These are phyloP conservation scores for Tetrao urogallus DNA, from an alignment of 2,113 vertebrate genomes.

Conservation along the genomic window DNA sequence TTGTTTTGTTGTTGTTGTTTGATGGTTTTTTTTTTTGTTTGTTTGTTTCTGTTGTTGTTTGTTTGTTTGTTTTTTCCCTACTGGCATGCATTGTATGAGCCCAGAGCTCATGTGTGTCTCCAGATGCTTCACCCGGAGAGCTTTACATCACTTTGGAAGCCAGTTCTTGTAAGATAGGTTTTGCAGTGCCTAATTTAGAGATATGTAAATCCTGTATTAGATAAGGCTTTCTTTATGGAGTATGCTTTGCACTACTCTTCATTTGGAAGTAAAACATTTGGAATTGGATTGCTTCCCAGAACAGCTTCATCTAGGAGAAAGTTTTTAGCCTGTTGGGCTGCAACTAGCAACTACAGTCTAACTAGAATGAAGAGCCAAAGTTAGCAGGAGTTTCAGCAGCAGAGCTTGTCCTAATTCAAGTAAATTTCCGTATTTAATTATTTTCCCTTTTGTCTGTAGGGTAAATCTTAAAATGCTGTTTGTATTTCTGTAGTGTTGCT, in stretches of 20 bases:
- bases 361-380: not conserved
- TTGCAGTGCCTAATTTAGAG: constrained; percentile 14
- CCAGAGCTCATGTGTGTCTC: not conserved
- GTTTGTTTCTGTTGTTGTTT: not conserved
- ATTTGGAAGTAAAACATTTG: constrained; percentile 2
- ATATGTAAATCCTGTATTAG: not conserved
- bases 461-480: not conserved
- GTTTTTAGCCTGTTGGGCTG: not conserved
- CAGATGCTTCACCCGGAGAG: not conserved
- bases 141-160: not conserved
- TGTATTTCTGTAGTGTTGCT: not conserved
- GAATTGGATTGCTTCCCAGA: constrained; percentile 24
- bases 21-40: no score
- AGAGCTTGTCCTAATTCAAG: not conserved
- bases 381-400: not conserved
- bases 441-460: not conserved
- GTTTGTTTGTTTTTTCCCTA: not conserved
- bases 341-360: not conserved
- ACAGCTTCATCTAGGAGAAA: not conserved
- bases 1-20: no score
- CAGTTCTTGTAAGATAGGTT: not conserved
- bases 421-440: not conserved
- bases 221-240: not conserved
- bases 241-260: not conserved
- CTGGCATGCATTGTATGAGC: not conserved